Evolutionary conservation across 2,113 vertebrate species (phyloP).

Genomic region (Actenoides hombroni): DNA sequence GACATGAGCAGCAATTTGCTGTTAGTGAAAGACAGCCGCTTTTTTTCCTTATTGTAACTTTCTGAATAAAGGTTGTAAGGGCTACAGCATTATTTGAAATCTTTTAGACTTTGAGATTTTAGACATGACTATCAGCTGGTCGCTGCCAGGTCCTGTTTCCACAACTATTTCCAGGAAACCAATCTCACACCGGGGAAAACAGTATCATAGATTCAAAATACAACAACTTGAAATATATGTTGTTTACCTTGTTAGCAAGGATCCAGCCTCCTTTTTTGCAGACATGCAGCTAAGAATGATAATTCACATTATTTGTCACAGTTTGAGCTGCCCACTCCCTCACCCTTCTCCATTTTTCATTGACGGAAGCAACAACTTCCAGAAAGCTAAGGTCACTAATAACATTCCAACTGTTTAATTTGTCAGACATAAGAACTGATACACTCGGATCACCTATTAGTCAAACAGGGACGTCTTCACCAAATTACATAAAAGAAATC

Average conservation of each 20-base stretch:
- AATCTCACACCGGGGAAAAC: not conserved
- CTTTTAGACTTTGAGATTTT: not conserved
- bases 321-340: not conserved
- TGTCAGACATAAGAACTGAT: not conserved
- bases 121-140: constrained; percentile 50
- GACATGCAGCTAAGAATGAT: constrained; percentile 73
- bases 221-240: constrained; percentile 20
- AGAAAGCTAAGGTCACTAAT: not conserved
- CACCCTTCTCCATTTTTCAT: not conserved
- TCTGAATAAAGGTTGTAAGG: not conserved
- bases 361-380: not conserved
- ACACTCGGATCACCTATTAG: not conserved
- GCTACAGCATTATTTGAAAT: not conserved
- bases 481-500: not conserved
- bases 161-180: constrained; percentile 3
- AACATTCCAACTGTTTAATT: not conserved
- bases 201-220: not conserved
- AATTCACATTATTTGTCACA: constrained; percentile 68
- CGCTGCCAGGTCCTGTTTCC: constrained; percentile 72
- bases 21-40: not conserved
- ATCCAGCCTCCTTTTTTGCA: constrained; percentile 74
- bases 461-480: not conserved
- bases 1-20: not conserved
- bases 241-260: constrained; percentile 74
- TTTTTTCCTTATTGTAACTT: not conserved